phyloP scores from a whole-genome alignment of 2,797 vertebrate genomes.

The Acanthis flammea region DNA sequence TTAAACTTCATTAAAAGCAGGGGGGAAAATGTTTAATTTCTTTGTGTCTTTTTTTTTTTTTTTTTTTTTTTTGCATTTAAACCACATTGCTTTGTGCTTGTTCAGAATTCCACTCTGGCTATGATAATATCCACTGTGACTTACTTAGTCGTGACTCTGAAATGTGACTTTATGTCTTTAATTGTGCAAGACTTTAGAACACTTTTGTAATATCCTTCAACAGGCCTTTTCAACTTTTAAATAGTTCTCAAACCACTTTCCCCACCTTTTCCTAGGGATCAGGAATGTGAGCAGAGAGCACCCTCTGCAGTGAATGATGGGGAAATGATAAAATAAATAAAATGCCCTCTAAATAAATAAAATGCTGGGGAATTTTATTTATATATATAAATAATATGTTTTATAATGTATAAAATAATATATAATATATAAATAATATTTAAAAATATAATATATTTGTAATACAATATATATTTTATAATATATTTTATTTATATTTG shows the following conservation, averaged over 20 bases:
- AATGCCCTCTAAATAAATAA: no score
- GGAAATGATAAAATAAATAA: background rate
- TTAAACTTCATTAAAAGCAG: background rate
- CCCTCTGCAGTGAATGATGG: background rate
- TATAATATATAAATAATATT: no score
- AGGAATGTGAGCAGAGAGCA: constrained; percentile 8
- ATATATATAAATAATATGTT: no score
- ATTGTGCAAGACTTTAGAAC: background rate
- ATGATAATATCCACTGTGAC: background rate
- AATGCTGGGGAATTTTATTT: background rate
- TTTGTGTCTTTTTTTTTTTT: no score
- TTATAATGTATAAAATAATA: no score
- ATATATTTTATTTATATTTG: background rate
- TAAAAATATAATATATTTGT: no score
- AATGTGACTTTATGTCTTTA: background rate
- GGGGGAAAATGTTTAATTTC: background rate
- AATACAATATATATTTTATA: no score
- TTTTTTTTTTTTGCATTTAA: background rate
- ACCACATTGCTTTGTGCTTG: background rate
- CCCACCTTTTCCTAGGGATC: background rate
- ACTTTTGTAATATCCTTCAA: background rate
- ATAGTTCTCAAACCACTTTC: background rate
- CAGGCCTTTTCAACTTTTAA: background rate
- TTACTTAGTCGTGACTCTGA: background rate
- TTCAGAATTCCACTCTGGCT: background rate